Conservation (phyloP, 2,113 vertebrate genomes). For the Turnix velox region DNA sequence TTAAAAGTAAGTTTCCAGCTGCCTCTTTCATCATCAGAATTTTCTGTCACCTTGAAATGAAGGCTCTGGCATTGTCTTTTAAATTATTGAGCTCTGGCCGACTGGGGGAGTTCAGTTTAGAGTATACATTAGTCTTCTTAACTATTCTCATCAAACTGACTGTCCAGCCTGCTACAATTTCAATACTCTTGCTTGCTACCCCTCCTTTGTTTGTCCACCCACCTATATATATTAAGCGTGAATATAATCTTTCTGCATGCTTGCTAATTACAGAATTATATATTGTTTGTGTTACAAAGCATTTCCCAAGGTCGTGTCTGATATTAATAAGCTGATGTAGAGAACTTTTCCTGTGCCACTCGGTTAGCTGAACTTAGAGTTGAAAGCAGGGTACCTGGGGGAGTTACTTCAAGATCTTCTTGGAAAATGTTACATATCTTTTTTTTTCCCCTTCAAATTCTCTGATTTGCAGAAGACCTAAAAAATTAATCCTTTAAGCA, state of each 20-base stretch:
- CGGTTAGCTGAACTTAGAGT: neutral
- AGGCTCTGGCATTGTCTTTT: constrained; percentile 65
- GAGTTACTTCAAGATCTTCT: neutral
- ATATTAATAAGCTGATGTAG: neutral
- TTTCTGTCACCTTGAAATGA: constrained; percentile 75
- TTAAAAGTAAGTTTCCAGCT: constrained; percentile 67
- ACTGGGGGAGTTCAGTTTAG: constrained; percentile 47
- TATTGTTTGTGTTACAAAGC: neutral
- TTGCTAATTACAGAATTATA: constrained; percentile 1
- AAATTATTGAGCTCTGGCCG: constrained; percentile 56
- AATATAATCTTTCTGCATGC: neutral
- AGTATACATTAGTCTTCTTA: constrained; percentile 75
- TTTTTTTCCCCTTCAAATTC: neutral
- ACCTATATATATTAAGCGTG: neutral
- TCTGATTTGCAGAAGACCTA: constrained; percentile 20
- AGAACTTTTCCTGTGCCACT: neutral
- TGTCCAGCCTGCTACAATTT: neutral
- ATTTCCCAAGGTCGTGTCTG: neutral
- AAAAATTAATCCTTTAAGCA: constrained; percentile 29
- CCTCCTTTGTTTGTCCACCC: neutral
- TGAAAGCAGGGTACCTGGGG: neutral
- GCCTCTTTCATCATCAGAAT: constrained; percentile 62
- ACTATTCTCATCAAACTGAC: constrained; percentile 70
- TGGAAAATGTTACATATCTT: neutral
- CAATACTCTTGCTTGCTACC: neutral